Base-by-base conservation (phyloP, 2,888 invertebrate species). In the Podotricha telesiphe region DNA sequence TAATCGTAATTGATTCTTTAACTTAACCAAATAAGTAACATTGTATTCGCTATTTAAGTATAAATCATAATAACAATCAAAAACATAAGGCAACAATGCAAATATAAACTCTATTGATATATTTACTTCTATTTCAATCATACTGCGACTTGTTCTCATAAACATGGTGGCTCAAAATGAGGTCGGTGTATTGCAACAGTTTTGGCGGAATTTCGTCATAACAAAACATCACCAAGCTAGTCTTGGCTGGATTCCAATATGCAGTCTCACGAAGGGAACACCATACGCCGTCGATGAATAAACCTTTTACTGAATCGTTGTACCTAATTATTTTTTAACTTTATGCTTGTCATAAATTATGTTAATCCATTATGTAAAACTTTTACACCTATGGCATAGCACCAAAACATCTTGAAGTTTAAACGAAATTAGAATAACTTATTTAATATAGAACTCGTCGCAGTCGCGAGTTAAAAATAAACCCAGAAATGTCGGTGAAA, bases 151-250 rank as follows among this genome's bases (percentile, higher is more conserved):
- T 70, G 74, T 71, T 73, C 73, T 71, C 74, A 76, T 77, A 77
- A 78, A 77, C 76, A 74, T 75, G 74, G 73, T 71, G 74, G 74
- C 70, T 71, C 76, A 77, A 81, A 92, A 88, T 84, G 84, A 83
- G 92, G 91, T 86, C 91, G 86, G 77, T 76, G 78, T 82, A 86
- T 86, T 87, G 91, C 88, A 91, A 88, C 88, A 85, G 86, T 87
- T 90, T 91, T 88, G 89, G 83, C 84, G 86, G 85, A 89, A 91
- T 91, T 90, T 91, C 90, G 89, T 89, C 91, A 92, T 86, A 89
- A 87, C 87, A 87, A 88, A 88, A 86, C 87, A 82, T 79, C 79
- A 81, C 73, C 73, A 80, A 77, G 79, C 77, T 81, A 71, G 78
- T 72, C 74, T 74, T 82, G 89, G 91, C 91, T 80, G 51, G 64